These are phyloP conservation scores for Rhodeus uyekii DNA, from an alignment of 2,797 vertebrate genomes.

Conservation along the genomic window DNA sequence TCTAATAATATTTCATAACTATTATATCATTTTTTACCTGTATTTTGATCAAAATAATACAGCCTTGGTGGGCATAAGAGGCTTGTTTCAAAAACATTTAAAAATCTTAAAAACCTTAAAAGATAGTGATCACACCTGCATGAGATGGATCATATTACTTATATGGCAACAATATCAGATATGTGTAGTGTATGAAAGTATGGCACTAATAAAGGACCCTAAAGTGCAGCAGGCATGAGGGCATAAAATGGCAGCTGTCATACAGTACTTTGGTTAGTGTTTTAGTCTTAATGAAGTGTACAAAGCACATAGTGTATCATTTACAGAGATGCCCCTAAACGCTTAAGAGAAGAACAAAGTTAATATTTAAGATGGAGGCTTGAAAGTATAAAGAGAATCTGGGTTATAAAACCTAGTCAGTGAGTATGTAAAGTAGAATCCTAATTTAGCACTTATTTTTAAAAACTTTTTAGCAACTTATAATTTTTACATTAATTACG, in stretches of 20 bases:
- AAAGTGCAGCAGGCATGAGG: neutral
- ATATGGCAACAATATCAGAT: neutral
- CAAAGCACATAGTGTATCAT: neutral
- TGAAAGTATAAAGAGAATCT: neutral
- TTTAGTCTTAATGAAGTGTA: neutral
- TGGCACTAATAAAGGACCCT: neutral
- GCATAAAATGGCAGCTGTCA: neutral
- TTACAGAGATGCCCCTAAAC: neutral
- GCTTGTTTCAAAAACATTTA: neutral
- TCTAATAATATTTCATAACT: neutral
- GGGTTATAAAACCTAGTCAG: neutral
- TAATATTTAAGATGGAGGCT: neutral
- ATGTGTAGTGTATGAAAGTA: neutral
- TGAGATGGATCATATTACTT: neutral
- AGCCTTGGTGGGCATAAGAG: neutral
- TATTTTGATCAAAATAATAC: neutral
- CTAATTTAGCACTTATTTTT: neutral
- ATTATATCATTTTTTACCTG: no score
- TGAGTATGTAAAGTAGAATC: neutral
- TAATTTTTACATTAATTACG: neutral
- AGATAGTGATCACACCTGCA: neutral
- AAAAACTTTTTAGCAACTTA: neutral
- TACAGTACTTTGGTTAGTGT: neutral
- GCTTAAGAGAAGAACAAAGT: neutral
- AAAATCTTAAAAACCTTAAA: neutral